Conservation (phyloP, 2,797 vertebrate species). For the Mionectes olivaceus region DNA sequence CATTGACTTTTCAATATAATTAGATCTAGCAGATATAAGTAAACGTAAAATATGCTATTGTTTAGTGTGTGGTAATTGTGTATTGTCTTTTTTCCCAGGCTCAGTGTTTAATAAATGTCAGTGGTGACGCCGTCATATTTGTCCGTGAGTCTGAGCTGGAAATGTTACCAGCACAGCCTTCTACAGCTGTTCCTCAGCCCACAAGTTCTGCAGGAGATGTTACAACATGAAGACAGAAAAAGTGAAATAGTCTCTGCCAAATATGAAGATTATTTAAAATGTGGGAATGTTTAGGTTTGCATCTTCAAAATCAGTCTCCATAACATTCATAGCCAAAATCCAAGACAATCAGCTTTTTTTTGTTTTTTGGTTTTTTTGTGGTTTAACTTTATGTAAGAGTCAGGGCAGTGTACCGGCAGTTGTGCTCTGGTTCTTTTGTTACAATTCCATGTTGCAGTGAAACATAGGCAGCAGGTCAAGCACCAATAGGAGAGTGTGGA, state of each 20-base stretch:
- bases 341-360: not conserved
- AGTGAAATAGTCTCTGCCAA: not conserved
- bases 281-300: constrained; percentile 35
- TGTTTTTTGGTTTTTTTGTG: not conserved
- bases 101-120: constrained; percentile 98
- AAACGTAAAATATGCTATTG: not conserved
- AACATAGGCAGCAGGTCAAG: not conserved
- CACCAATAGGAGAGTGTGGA: not conserved
- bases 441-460: not conserved
- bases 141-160: constrained; percentile 91
- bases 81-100: constrained; percentile 77
- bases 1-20: not conserved
- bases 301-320: constrained; percentile 2
- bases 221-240: constrained; percentile 47
- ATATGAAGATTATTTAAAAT: not conserved
- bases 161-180: constrained; percentile 59
- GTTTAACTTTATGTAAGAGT: not conserved
- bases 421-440: not conserved
- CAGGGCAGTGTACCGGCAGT: not conserved
- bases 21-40: not conserved
- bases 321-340: not conserved
- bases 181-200: constrained; percentile 59
- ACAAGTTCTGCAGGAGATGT: constrained; percentile 66
- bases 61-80: not conserved
- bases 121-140: constrained; percentile 94